Base-by-base conservation (phyloP, 1,140 invertebrate genomes). In the Lasaia peninsularis region DNA sequence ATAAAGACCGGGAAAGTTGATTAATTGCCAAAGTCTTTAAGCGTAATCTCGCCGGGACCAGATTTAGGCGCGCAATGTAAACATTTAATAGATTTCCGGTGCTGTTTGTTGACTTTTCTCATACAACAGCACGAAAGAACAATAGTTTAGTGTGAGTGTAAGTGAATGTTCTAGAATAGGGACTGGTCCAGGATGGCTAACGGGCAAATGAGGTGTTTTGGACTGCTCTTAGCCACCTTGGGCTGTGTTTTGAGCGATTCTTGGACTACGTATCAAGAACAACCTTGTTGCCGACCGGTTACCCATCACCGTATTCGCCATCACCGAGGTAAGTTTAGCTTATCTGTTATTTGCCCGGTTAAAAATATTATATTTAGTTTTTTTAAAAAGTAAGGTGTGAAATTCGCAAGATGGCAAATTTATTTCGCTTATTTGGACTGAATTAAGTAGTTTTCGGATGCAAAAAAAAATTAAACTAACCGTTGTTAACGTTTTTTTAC, bases 251-350 rank as follows among this genome's bases (percentile, higher is more conserved):
- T 78, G 61, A 81, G 80, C 7, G 86, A 89, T 60, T 86, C 86
- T 48, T 88, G 86, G 86, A 87, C 78, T n/a, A 80, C 83, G 14
- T 90, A 78, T 67, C 78, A 85, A 69, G 89, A 90, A 73, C 80
- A 86, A 65, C 87, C 87, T 18, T 90, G 89, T 61, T 90, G 89
- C 60, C 75, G 81, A 14, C 83, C 85, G 9, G 73, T 82, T 5
- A 62, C 80, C 28, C 81, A 87, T 55, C 85, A 88, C 55, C 77
- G 82, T 20, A 76, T 89, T 24, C 65, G 89, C 20, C 89, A 90
- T 56, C 86, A 90, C 50, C 71, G 87, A 88, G 88, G 88, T 90
- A 65, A 80, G 80, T 75, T 32, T 14, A 51, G 2, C n/a, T 51
- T 14, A 40, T n/a, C n/a, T n/a, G n/a, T n/a, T n/a, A n/a, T n/a